phyloP scores from a whole-genome alignment of 2,113 vertebrate genomes.

The Urocynchramus pylzowi region DNA sequence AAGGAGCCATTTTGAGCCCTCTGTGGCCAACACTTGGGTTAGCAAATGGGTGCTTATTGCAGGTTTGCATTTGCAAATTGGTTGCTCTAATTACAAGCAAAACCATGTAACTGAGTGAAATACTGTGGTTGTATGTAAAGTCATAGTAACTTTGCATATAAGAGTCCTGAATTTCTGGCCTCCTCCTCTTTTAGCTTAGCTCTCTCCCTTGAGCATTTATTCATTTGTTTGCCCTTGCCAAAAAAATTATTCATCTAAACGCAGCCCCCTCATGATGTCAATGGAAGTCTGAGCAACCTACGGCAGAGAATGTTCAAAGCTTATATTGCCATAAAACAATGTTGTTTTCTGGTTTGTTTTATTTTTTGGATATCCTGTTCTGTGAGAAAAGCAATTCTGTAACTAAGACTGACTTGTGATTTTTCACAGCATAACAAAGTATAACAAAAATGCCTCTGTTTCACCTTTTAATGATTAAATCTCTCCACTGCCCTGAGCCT shows the following conservation, averaged over 20 bases:
- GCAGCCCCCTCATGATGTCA: conserved; percentile 25
- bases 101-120: not conserved
- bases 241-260: conserved; percentile 57
- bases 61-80: not conserved
- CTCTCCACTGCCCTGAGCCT: conserved; percentile 5
- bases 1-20: not conserved
- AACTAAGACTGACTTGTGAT: conserved; percentile 54
- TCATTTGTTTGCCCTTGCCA: conserved; percentile 63
- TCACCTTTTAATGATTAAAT: conserved; percentile 48
- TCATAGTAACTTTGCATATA: not conserved
- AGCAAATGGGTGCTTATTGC: not conserved
- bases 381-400: not conserved
- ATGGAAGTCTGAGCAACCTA: conserved; percentile 59
- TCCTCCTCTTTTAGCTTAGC: not conserved
- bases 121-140: not conserved
- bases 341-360: conserved; percentile 18
- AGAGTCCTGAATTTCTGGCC: not conserved
- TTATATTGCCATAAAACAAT: conserved; percentile 21
- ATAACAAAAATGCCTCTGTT: conserved; percentile 42
- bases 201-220: conserved; percentile 59
- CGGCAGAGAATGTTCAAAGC: conserved; percentile 45
- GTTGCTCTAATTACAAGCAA: not conserved
- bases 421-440: conserved; percentile 45
- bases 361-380: not conserved
- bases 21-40: not conserved